A percentile compares a stretch with the other conserved stretches of the same genome.
phyloP scores from a whole-genome alignment of 2,888 invertebrate genomes.

The Phyto melanocephala region DNA sequence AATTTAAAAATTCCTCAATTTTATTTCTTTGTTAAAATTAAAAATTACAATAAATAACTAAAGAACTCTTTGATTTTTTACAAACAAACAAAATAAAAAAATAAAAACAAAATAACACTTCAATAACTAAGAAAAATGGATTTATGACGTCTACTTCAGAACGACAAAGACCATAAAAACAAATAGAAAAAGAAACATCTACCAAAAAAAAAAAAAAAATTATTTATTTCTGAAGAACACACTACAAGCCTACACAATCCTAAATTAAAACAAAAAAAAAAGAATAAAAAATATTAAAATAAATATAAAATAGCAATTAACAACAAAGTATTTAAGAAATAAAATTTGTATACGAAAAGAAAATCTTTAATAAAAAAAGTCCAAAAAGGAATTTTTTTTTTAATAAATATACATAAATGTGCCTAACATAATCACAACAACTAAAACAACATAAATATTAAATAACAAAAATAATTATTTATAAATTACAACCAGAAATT shows the following conservation, averaged over 20 bases:
- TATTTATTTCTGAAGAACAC: constrained; percentile 20
- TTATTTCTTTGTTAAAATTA: not conserved
- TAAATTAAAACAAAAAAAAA: not conserved
- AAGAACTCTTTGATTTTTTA: constrained; percentile 27
- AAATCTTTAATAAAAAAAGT: constrained; percentile 19
- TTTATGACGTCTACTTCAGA: constrained; percentile 66
- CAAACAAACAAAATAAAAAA: constrained; percentile 34
- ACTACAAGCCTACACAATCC: constrained; percentile 34
- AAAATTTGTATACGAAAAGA: constrained; percentile 49
- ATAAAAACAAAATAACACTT: constrained; percentile 47
- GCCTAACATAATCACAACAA: constrained; percentile 59
- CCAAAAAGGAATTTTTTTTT: constrained; percentile 28
- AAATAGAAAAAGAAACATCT: constrained; percentile 14
- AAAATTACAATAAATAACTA: not conserved
- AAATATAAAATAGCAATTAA: constrained; percentile 23
- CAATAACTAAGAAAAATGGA: constrained; percentile 59
- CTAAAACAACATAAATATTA: constrained; percentile 1
- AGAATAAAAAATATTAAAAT: constrained; percentile 14
- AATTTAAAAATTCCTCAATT: not conserved
- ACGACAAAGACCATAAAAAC: constrained; percentile 6
- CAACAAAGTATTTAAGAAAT: constrained; percentile 28
- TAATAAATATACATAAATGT: constrained; percentile 42
- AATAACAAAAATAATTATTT: constrained; percentile 21
- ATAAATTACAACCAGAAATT: constrained; percentile 18
- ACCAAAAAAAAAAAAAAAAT: constrained; percentile 33